Evolutionary conservation across 2,888 invertebrate genomes (phyloP).

Genomic region (Lepidonotus clava): DNA sequence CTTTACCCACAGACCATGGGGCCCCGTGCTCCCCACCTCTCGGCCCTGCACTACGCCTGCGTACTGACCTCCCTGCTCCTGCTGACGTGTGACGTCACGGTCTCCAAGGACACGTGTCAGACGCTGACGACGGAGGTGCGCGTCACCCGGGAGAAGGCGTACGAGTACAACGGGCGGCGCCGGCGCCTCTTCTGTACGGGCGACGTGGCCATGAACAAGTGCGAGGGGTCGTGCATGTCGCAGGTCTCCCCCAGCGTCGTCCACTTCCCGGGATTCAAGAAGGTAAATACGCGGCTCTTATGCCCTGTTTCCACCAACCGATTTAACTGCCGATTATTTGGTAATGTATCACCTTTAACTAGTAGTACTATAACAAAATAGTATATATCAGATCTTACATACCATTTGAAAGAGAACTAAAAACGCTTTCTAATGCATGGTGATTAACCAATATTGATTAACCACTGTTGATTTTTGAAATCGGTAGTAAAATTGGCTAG

Average conservation of each 20-base stretch:
- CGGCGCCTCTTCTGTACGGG: slow-evolving; percentile 85
- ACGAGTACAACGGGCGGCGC: slow-evolving; percentile 60
- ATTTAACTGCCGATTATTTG: too few species aligned
- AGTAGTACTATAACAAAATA: neutral
- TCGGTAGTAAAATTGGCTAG: too few species aligned
- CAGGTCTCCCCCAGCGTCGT: slow-evolving; percentile 84
- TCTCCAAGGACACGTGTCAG: slow-evolving; percentile 56
- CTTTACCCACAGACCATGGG: too few species aligned
- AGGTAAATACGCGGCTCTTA: slow-evolving; percentile 68
- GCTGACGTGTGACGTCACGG: neutral
- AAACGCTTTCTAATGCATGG: too few species aligned
- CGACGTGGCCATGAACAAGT: slow-evolving; percentile 94
- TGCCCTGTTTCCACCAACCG: too few species aligned
- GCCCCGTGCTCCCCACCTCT: neutral
- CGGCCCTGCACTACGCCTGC: neutral
- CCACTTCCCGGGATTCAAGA: slow-evolving; percentile 66
- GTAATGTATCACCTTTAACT: too few species aligned
- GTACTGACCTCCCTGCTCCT: neutral
- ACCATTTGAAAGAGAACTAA: too few species aligned
- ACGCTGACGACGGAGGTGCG: slow-evolving; percentile 60
- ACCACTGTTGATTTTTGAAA: too few species aligned
- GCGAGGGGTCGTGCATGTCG: slow-evolving; percentile 94
- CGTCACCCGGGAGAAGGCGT: slow-evolving; percentile 60
- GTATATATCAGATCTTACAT: neutral
- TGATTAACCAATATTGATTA: too few species aligned